A percentile compares a stretch with the other conserved stretches of the same genome.
Evolutionary conservation across 2,113 vertebrate genomes (phyloP).

Genomic region (Fulmarus glacialis): DNA sequence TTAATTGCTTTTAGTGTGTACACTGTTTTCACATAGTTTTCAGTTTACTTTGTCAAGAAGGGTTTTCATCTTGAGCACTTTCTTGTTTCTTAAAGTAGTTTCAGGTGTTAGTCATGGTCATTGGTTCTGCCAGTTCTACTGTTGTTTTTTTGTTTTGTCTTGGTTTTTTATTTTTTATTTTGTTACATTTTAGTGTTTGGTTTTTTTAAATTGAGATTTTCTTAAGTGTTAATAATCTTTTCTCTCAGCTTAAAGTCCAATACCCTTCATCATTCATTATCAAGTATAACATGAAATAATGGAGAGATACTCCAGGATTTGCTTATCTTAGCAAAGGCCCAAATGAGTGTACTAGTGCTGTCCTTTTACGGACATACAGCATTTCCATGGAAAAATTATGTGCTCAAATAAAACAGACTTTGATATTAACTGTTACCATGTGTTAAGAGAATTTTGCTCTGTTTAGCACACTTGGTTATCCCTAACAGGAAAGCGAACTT

Average conservation of each 20-base stretch:
- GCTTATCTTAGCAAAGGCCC: not conserved
- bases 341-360: not conserved
- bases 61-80: not conserved
- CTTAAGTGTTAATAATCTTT: not conserved
- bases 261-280: not conserved
- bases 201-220: not conserved
- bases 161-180: not conserved
- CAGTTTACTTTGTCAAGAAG: not conserved
- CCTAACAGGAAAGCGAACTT: not conserved
- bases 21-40: not conserved
- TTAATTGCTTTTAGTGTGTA: not conserved
- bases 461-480: not conserved
- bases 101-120: not conserved
- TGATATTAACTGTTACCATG: not conserved
- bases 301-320: not conserved
- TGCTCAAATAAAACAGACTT: not conserved
- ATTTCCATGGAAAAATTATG: not conserved
- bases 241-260: not conserved
- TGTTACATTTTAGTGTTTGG: not conserved
- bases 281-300: not conserved
- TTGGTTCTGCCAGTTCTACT: not conserved
- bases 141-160: too few relatives aligned
- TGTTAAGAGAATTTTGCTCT: not conserved
- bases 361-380: not conserved
- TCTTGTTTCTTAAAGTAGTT: not conserved